Percentiles rank a stretch among this genome's conserved stretches.
phyloP scores from a whole-genome alignment of 2,797 vertebrate species.

The Steatocranus sp. region DNA sequence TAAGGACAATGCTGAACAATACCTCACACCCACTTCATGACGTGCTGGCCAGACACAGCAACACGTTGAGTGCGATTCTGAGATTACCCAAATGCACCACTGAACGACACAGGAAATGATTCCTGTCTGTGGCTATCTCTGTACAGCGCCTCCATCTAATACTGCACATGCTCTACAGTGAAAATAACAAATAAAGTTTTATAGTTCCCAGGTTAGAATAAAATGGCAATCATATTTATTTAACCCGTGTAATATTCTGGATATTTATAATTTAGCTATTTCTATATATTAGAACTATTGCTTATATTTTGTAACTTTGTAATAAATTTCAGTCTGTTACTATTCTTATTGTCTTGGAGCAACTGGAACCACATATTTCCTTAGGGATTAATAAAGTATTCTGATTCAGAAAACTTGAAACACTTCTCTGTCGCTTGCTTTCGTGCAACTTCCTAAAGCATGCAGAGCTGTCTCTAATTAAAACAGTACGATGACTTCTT shows the following conservation, averaged over 20 bases:
- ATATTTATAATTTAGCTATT: background rate
- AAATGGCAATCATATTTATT: background rate
- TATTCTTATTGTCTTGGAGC: background rate
- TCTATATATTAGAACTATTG: background rate
- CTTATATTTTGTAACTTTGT: background rate
- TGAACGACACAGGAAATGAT: background rate
- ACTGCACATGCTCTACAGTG: background rate
- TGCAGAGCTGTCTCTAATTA: slow-evolving; percentile 46
- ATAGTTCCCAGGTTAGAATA: background rate
- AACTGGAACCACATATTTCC: background rate
- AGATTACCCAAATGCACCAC: background rate
- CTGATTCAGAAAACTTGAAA: background rate
- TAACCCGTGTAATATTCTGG: background rate
- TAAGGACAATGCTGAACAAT: background rate
- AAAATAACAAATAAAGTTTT: background rate
- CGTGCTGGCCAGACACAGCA: background rate
- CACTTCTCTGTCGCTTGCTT: background rate
- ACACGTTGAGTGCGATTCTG: background rate
- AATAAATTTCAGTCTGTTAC: background rate
- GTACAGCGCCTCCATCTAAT: background rate
- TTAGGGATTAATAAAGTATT: background rate
- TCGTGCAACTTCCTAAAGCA: slow-evolving; percentile 1
- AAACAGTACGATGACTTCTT: slow-evolving; percentile 34
- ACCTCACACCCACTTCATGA: background rate
- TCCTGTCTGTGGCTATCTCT: background rate